Evolutionary conservation across 1,140 invertebrate genomes (phyloP).

Genomic region (Oryzaephilus surinamensis): DNA sequence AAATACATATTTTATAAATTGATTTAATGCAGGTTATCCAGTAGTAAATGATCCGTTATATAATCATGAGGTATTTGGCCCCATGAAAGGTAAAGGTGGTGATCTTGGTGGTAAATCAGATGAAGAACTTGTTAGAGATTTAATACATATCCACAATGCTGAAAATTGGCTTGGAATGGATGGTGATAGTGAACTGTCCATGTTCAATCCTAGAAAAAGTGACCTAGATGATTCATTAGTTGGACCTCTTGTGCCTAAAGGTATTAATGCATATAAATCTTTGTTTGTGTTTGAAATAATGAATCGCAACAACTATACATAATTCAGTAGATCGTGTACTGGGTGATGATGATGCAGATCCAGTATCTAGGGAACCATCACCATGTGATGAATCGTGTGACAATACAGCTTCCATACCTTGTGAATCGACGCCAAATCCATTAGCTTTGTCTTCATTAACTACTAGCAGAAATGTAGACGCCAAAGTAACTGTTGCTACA

Average conservation of each 20-base stretch:
- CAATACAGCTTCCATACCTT: conserved; percentile 18
- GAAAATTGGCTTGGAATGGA: conserved; percentile 90
- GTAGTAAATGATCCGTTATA: conserved; percentile 96
- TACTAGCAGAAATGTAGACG: conserved; percentile 16
- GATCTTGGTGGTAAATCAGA: conserved; percentile 83
- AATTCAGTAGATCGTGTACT: conserved; percentile 21
- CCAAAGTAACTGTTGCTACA: conserved; percentile 64
- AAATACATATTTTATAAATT: conserved; percentile 4
- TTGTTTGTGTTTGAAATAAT: conserved; percentile 1
- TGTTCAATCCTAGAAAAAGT: conserved; percentile 60
- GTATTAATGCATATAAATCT: conserved; percentile 11
- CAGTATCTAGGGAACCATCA: conserved; percentile 51
- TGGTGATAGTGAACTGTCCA: conserved; percentile 68
- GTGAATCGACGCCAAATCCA: conserved; percentile 22
- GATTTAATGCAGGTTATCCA: conserved; percentile 65
- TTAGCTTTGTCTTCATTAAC: conserved; percentile 17
- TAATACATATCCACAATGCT: conserved; percentile 85
- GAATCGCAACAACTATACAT: too few relatives aligned
- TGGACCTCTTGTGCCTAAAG: conserved; percentile 29
- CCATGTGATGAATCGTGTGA: conserved; percentile 45
- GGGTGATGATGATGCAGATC: conserved; percentile 46
- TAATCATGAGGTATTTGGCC: conserved; percentile 85
- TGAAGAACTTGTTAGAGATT: conserved; percentile 78
- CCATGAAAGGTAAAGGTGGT: conserved; percentile 83
- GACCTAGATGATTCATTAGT: conserved; percentile 48